Evolutionary conservation across 2,113 vertebrate species (phyloP), one percentile per base, ranked within the genome.

Genomic region (Perca flavescens): DNA sequence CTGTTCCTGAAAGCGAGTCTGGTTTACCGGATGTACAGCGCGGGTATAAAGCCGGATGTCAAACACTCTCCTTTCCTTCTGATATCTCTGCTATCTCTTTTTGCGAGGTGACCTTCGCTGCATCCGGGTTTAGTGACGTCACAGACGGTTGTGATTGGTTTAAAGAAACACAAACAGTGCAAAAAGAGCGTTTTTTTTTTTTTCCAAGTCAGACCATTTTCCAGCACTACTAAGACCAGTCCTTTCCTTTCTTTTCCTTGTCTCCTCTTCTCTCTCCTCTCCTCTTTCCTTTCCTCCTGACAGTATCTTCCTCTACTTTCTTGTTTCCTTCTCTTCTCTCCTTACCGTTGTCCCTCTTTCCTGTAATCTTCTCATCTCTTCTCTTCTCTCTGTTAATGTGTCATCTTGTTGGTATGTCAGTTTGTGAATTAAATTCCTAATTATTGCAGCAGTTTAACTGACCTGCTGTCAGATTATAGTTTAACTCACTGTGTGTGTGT

Each of bases 371-470:
- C 46, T 15, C 21, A 9, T 21, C 22, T 36, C 34, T n/a, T 6
- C 11, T 14, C 28, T 36, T 57, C 17, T 46, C 61, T 40, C 8
- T 7, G 73, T 84, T 77, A 83, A 87, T 87, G 62, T 52, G 82
- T 87, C 70, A 83, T 74, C 22, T 63, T 0, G 16, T 50, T 84
- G 86, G 83, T 84, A 81, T 85, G 83, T 78, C 31, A 46, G 50
- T 50, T 40, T 72, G 71, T 71, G 77, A 83, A 86, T 86, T 84
- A 87, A 74, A 65, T 49, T 78, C 34, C 40, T 90, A 91, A 90
- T 90, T 74, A 64, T 57, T 71, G 69, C 62, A 81, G 77, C 21
- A 77, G 74, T 34, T 86, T 82, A 88, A 85, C 84, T 22, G 74
- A 86, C 82, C 79, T 81, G 76, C 52, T 83, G 82, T 74, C 90